A percentile compares a stretch with the other conserved stretches of the same genome.
phyloP scores from a whole-genome alignment of 2,797 vertebrate species.

The Alfaro cultratus region DNA sequence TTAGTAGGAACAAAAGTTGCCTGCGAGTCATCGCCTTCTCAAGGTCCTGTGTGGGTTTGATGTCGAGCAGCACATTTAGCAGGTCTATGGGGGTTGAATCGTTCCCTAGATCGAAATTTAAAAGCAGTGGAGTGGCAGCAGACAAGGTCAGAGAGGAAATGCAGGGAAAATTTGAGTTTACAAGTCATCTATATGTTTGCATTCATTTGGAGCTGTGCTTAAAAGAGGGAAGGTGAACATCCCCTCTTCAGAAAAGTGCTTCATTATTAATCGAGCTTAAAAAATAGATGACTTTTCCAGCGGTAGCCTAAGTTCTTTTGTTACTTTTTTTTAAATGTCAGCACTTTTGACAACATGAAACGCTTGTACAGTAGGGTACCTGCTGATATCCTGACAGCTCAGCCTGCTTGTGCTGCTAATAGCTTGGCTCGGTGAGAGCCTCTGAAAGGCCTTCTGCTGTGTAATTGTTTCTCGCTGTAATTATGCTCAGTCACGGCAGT shows the following conservation, averaged over 20 bases:
- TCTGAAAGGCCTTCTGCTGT: slow-evolving; percentile 5
- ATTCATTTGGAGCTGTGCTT: neutral
- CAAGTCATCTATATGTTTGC: neutral
- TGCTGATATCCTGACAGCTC: slow-evolving; percentile 27
- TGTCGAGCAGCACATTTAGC: neutral
- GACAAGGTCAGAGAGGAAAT: neutral
- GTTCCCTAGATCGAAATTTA: slow-evolving; percentile 19
- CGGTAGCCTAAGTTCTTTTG: neutral
- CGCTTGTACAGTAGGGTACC: slow-evolving; percentile 3
- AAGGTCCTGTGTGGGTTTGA: slow-evolving; percentile 30
- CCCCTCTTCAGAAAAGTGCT: neutral
- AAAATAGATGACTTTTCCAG: slow-evolving; percentile 2
- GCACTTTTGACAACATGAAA: slow-evolving; percentile 25
- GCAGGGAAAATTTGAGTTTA: neutral
- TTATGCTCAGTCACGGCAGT: slow-evolving; percentile 34
- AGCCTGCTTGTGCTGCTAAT: neutral
- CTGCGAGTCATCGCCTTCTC: slow-evolving; percentile 14
- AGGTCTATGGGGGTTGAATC: neutral
- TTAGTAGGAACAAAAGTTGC: slow-evolving; percentile 6
- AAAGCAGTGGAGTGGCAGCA: neutral
- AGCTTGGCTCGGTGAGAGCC: slow-evolving; percentile 11
- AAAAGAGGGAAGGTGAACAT: neutral
- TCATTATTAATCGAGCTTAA: neutral
- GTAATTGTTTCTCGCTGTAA: slow-evolving; percentile 36
- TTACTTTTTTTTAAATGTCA: neutral